Base-by-base conservation (phyloP, 2,888 invertebrate genomes). In the Cylindroiulus punctatus region DNA sequence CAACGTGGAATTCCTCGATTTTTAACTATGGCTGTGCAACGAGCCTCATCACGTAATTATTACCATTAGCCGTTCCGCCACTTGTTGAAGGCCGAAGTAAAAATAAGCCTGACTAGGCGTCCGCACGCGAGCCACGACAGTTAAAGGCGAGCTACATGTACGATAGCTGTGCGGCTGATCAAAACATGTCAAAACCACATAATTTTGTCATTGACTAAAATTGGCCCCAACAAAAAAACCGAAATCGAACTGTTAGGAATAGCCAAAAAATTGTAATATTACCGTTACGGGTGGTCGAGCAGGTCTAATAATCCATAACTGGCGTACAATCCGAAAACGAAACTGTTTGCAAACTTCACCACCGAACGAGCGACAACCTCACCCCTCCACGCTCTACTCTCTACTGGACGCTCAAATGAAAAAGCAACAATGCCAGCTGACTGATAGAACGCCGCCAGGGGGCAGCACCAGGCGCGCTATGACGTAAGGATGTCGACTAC, bases 391-490 rank as follows among this genome's bases (percentile, higher is more conserved):
- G 10, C 65, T 65, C 65, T 65, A 65, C 22, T 26, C 65, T 65
- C 65, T 65, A 65, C 65, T 65, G n/a, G 22, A 22, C 26, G 44
- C 4, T 4, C 22, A 65, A 65, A 65, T 26, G 26, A 3, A 65
- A 65, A 65, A 26, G 65, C 19, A 26, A 65, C 65, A 65, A 65
- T 65, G 65, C 65, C 65, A 65, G 65, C 65, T 65, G 65, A 65
- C 26, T 19, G 10, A 26, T 0, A 8, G 26, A 1, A 4, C 7
- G 26, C 26, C 65, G 26, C 65, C 26, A 26, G 65, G 19, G 65
- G 65, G 65, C 65, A 26, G 65, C 65, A 65, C 65, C 4, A 0
- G 26, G 26, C 65, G 26, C 17, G 44, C 44, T 5, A 44, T 36
- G 36, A 36, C 36, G n/a, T n/a, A n/a, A n/a, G n/a, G n/a, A n/a